Base-by-base conservation (phyloP, 2,888 invertebrate species). In the Drosophila sordidapex region DNA sequence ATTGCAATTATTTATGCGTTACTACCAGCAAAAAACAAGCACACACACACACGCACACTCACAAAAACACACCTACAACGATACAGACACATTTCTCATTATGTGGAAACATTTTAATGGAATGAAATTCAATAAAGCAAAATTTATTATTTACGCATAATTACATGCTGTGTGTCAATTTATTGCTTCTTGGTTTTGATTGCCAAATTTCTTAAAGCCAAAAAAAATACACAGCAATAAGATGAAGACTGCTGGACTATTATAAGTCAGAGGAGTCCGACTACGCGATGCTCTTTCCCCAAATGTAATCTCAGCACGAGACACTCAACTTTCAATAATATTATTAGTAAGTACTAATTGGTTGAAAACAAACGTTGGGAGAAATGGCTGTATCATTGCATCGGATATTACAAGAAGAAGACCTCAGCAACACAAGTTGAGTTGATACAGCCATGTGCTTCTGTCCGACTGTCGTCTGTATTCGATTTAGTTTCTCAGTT, bases 51-150 rank as follows among this genome's bases (percentile, higher is more conserved):
- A 35, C 11, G 27, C 29, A 35, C 15, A 36, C 38, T n/a, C 52
- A 33, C 29, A 21, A 33, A 38, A 18, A 27, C 31, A 69, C 38
- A 70, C 38, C 29, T 36, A 35, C 40, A 53, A 36, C 29, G 15
- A 52, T 53, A 70, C 62, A 73, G 54, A 73, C 61, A 74, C 63
- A 73, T 58, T 54, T 72, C 65, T 70, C 59, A 74, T 76, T 77
- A 80, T 77, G 67, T 85, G 77, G 69, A 70, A 79, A 72, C 70
- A 86, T 81, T 82, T 83, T 86, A 82, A 86, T 86, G 87, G 72
- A 82, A 83, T 83, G 81, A 86, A 82, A 83, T 83, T 82, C 72
- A 82, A 82, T 82, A 82, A 82, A 82, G 87, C 82, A 71, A 82
- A 64, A 86, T 70, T 69, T 86, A 86, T 82, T 83, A 82, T 83